Percentiles rank a stretch among this genome's conserved stretches.
Evolutionary conservation across 2,113 vertebrate genomes (phyloP).

Genomic region (Setophaga coronata): DNA sequence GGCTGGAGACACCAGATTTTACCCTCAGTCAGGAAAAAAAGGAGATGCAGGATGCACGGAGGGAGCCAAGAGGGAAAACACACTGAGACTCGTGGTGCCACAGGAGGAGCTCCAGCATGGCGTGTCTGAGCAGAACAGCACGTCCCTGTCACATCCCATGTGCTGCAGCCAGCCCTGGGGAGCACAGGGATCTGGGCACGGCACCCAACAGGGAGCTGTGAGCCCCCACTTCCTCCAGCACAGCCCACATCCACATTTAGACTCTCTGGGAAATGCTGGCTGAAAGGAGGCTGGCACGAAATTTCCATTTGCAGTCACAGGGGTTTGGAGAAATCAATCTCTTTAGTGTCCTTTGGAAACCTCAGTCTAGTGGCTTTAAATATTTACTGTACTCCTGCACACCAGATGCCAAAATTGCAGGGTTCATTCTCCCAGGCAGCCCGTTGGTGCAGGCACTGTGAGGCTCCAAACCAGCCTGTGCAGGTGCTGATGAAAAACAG

Average conservation of each 20-base stretch:
- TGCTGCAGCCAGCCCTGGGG: neutral
- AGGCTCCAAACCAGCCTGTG: neutral
- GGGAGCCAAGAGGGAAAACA: neutral
- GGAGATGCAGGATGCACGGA: neutral
- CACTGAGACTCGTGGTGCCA: accelerated
- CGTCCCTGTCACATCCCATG: neutral
- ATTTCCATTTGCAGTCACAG: neutral
- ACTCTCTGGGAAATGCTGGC: neutral
- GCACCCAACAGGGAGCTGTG: accelerated
- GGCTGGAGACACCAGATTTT: neutral
- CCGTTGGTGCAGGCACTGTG: neutral
- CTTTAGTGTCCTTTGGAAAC: constrained; percentile 11
- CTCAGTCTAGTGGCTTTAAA: neutral
- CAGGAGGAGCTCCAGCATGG: neutral
- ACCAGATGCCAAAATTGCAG: neutral
- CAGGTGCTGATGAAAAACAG: neutral
- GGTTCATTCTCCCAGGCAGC: neutral
- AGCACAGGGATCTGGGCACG: neutral
- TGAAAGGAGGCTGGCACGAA: neutral
- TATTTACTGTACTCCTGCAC: neutral
- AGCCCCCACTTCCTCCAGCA: neutral
- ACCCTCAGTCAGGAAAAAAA: neutral
- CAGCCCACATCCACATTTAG: neutral
- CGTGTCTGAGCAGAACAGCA: neutral
- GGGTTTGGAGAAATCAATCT: neutral